Conservation (phyloP, 2,888 invertebrate species). For the Drosophila hamatofila region DNA sequence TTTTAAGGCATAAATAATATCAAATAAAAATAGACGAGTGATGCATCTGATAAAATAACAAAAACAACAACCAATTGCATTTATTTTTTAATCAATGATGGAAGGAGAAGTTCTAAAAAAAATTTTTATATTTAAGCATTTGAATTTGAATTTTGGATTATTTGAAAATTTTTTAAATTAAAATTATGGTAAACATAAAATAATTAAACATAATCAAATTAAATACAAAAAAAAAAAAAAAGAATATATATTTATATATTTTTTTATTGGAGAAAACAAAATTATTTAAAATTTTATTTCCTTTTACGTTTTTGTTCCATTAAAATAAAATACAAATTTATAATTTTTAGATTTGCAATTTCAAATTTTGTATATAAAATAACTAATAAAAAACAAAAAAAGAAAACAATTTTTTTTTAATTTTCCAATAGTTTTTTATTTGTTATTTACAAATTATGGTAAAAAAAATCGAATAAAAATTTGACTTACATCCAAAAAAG, state of each 20-base stretch:
- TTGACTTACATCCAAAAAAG: background rate
- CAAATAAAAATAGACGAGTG: conserved; percentile 69
- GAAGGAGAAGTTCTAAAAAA: no score
- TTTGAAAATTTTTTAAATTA: background rate
- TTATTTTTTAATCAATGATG: background rate
- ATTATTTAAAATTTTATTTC: no score
- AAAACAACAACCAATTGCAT: background rate
- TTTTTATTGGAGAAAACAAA: no score
- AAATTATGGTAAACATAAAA: background rate
- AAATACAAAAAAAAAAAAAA: background rate
- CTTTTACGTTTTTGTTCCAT: background rate
- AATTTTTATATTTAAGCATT: no score
- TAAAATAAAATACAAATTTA: background rate
- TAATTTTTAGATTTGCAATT: background rate
- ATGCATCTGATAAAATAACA: conserved; percentile 66
- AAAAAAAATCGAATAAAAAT: background rate
- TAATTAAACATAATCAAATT: background rate
- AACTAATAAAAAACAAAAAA: no score
- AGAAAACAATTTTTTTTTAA: background rate
- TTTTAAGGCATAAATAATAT: conserved; percentile 73
- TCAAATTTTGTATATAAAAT: background rate
- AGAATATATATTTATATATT: no score
- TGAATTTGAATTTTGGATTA: background rate
- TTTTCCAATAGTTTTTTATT: background rate
- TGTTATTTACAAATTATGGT: background rate